Base-by-base conservation (phyloP, 2,888 invertebrate species). In the Spicauda simplicius region DNA sequence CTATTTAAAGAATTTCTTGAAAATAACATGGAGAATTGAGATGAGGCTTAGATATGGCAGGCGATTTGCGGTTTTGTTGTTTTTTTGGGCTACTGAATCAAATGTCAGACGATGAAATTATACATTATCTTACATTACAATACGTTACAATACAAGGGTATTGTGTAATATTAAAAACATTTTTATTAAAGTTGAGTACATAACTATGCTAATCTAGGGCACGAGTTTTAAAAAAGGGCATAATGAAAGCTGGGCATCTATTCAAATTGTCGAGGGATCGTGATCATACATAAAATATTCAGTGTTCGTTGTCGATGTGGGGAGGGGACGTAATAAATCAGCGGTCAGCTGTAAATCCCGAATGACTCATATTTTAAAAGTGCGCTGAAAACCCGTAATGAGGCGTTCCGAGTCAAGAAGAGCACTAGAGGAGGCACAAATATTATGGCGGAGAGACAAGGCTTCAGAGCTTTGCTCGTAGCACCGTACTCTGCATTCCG, bases 341-440 rank as follows among this genome's bases (percentile, higher is more conserved):
- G 72, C 75, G 70, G 77, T 76, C 75, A 77, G 74, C 70, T 77
- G 74, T 76, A 80, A 71, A 59, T 72, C 79, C 83, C 76, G 74
- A 81, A 77, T 76, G 77, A 78, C 72, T 82, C 80, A 79, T 83
- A 83, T 83, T 82, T 67, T 81, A 80, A 84, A 85, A 62, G 62
- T 62, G 77, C 78, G 80, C 76, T 83, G 83, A 84, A 85, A 84
- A 80, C 80, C 84, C 61, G 82, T 84, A 86, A 88, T 83, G 84
- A 87, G 80, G 77, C 79, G 73, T 77, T 80, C 73, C 72, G 75
- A 80, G 79, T 75, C 77, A 73, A 78, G 77, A 71, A 79, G 80
- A 75, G 76, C 74, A 83, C 66, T 69, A 66, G 66, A 70, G 69
- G 58, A 64, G 68, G 58, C 66, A 70, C 68, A 72, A 72, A 72